phyloP scores from a whole-genome alignment of 2,797 vertebrate species.

The Erithacus rubecula region DNA sequence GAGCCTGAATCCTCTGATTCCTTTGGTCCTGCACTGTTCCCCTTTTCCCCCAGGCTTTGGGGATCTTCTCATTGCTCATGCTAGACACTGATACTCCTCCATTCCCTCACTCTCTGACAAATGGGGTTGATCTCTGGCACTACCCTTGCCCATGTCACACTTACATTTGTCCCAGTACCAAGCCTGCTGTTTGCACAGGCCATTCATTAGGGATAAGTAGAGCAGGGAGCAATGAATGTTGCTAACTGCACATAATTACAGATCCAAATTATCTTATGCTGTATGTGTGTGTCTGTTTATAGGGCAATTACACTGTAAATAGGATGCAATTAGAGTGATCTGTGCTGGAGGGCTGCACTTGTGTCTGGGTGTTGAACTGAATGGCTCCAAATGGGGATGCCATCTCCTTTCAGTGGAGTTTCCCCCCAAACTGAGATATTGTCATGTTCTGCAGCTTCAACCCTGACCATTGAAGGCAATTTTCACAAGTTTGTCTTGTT shows the following conservation, averaged over 20 bases:
- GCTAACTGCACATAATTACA: slow-evolving; percentile 64
- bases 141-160: not conserved
- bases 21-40: not conserved
- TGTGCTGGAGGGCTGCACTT: slow-evolving; percentile 30
- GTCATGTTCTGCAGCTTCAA: not conserved
- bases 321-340: slow-evolving; percentile 59
- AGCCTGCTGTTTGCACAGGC: slow-evolving; percentile 51
- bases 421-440: not conserved
- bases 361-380: not conserved
- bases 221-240: slow-evolving; percentile 59
- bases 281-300: slow-evolving; percentile 62
- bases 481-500: not conserved
- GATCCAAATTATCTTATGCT: slow-evolving; percentile 48
- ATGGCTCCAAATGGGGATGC: slow-evolving; percentile 13
- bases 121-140: not conserved
- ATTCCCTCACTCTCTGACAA: not conserved
- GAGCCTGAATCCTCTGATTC: not conserved
- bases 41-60: too few species aligned
- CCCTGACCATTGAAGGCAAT: not conserved
- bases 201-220: slow-evolving; percentile 63
- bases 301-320: slow-evolving; percentile 61
- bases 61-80: fast-evolving
- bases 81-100: not conserved
- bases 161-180: not conserved
- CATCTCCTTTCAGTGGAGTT: not conserved